A percentile compares a stretch with the other conserved stretches of the same genome.
Evolutionary conservation across 2,113 vertebrate species (phyloP).

Genomic region (Meriones unguiculatus): DNA sequence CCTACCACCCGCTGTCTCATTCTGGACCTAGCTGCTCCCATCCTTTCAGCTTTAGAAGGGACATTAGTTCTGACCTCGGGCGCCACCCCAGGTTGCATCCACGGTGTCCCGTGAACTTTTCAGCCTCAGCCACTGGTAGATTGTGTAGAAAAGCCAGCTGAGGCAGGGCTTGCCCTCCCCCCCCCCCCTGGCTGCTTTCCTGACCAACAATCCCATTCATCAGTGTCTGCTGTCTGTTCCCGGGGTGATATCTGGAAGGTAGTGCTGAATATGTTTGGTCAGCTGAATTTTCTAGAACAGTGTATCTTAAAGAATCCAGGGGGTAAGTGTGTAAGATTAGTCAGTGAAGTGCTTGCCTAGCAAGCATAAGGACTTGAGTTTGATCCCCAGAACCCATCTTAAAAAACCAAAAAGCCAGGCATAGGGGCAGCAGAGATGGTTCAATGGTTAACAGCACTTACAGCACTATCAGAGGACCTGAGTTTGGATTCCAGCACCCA

Average conservation of each 20-base stretch:
- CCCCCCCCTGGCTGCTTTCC: not conserved
- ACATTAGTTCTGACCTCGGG: not conserved
- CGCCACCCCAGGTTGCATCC: not conserved
- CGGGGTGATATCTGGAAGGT: not conserved
- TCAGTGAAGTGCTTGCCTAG: not conserved
- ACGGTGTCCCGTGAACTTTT: not conserved
- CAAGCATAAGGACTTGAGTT: not conserved
- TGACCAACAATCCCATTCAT: not conserved
- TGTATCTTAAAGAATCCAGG: not conserved
- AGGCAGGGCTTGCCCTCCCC: not conserved
- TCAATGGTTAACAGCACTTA: not conserved
- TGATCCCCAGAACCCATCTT: not conserved
- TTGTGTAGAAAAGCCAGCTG: not conserved
- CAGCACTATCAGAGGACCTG: not conserved
- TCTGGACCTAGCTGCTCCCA: not conserved
- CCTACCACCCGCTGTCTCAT: not conserved
- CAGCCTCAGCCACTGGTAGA: fast-evolving
- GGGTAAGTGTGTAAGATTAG: too few relatives aligned
- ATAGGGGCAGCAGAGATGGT: not conserved
- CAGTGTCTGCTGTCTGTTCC: not conserved
- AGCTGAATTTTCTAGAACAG: not conserved
- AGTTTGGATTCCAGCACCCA: too few relatives aligned
- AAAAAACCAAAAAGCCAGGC: not conserved
- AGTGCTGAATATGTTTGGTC: not conserved
- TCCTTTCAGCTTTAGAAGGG: constrained; percentile 7